phyloP scores from a whole-genome alignment of 1,140 invertebrate genomes.

The Drosophila ercepeae region DNA sequence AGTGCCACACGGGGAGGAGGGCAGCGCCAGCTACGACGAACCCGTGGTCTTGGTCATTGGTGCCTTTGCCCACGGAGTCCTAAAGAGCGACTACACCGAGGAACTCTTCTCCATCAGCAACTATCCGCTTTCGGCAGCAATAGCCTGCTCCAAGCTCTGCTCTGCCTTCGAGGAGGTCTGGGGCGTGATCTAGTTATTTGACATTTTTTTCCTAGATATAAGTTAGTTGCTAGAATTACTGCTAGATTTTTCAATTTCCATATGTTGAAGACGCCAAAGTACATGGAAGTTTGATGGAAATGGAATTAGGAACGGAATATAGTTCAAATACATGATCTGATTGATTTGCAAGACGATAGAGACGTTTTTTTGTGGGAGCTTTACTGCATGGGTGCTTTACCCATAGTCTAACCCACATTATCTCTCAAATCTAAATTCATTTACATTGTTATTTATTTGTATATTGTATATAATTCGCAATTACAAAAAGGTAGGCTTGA shows the following conservation, averaged over 20 bases:
- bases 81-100: slow-evolving; percentile 96
- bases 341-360: not conserved
- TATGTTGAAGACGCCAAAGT: no score
- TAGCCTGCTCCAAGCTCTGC: slow-evolving; percentile 98
- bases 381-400: no score
- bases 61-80: slow-evolving; percentile 98
- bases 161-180: slow-evolving; percentile 98
- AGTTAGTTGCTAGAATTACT: slow-evolving; percentile 18
- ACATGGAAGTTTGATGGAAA: no score
- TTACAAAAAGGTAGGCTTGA: slow-evolving; percentile 63
- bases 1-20: slow-evolving; percentile 86
- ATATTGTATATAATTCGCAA: slow-evolving; percentile 66
- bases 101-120: slow-evolving; percentile 96
- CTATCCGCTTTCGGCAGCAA: slow-evolving; percentile 97
- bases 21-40: slow-evolving; percentile 85
- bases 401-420: not conserved
- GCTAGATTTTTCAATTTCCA: no score
- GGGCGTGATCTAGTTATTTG: slow-evolving; percentile 88
- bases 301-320: not conserved
- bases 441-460: slow-evolving; percentile 43
- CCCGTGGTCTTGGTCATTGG: slow-evolving; percentile 97
- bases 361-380: not conserved
- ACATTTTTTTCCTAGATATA: not conserved
- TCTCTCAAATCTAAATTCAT: not conserved
- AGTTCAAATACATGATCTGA: not conserved